Base-by-base conservation (phyloP, 2,113 vertebrate species). In the Melospiza georgiana region DNA sequence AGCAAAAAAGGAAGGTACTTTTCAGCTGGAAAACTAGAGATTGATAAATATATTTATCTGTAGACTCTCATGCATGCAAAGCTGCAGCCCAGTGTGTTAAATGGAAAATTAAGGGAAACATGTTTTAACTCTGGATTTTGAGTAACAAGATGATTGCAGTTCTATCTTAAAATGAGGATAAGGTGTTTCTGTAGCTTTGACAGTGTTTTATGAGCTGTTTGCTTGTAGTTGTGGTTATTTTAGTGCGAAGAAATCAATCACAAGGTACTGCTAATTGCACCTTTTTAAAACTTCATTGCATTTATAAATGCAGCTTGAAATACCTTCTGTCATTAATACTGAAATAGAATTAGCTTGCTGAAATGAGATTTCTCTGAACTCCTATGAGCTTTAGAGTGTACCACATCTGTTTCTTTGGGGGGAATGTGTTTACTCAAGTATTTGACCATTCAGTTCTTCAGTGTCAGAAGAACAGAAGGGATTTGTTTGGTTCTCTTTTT, bases 41-140 rank as follows among this genome's bases (percentile, higher is more conserved):
- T 6, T 35, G 20, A 52, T 86, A 7, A 3, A 12, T 28, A 2
- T 0, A 3, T 12, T 73, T 6, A 39, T 39, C 27, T 85, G 55
- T 48, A 68, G 58, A 28, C 46, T 20, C 0, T 0, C 1, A 2
- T 15, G 4, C 22, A 5, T 37, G 11, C 33, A 44, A 37, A 57
- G 33, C 12, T 80, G 35, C 27, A 33, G 52, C 24, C 21, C 22
- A 14, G 14, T 46, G n/a, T 5, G 69, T 62, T 52, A 52, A 69
- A 69, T 6, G 27, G n/a, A 43, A 52, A 69, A 49, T 39, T 61
- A 35, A 35, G 13, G n/a, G 9, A 3, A 71, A 33, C 0, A 2
- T 6, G 10, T 3, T 48, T 21, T 30, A 9, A 41, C 43, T 81
- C 24, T 62, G 28, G 16, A 6, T 69, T 91, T 84, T 75, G 57